Conservation (phyloP, 1,140 invertebrate genomes). For the Nixonia krombeini region DNA sequence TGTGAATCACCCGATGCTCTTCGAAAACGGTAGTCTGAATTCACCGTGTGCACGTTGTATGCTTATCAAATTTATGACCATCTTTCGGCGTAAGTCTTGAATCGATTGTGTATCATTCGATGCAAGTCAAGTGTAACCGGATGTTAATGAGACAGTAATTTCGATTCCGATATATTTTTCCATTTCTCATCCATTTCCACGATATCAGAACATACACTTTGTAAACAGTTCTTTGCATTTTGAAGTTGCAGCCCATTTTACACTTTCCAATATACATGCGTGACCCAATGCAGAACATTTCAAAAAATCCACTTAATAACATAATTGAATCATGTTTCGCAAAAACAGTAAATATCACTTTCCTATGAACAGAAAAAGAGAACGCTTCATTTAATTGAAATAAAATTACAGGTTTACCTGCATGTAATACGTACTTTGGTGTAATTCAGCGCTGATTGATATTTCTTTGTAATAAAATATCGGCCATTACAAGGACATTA, state of each 20-base stretch:
- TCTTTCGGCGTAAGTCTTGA: too few relatives aligned
- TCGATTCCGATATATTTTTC: too few relatives aligned
- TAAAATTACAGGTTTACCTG: background rate
- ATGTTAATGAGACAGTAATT: background rate
- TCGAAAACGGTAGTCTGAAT: slow-evolving; percentile 40
- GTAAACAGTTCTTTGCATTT: too few relatives aligned
- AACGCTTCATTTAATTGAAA: background rate
- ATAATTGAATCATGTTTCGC: too few relatives aligned
- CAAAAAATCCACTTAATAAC: too few relatives aligned
- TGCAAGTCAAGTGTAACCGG: background rate
- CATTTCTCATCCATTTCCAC: too few relatives aligned
- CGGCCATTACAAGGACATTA: background rate
- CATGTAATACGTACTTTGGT: background rate
- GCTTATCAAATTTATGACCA: slow-evolving; percentile 53
- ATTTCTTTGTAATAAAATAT: background rate
- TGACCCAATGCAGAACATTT: too few relatives aligned
- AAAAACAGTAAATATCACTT: too few relatives aligned
- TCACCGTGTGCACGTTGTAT: slow-evolving; percentile 32
- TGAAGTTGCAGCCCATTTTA: too few relatives aligned
- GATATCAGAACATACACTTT: too few relatives aligned
- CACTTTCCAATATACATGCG: too few relatives aligned
- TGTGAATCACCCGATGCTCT: slow-evolving; percentile 57
- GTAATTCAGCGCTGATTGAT: background rate
- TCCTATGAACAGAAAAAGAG: too few relatives aligned
- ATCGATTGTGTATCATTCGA: slow-evolving; percentile 11